Conservation (phyloP, 2,888 invertebrate genomes). For the Trissolcus brochymenae region DNA sequence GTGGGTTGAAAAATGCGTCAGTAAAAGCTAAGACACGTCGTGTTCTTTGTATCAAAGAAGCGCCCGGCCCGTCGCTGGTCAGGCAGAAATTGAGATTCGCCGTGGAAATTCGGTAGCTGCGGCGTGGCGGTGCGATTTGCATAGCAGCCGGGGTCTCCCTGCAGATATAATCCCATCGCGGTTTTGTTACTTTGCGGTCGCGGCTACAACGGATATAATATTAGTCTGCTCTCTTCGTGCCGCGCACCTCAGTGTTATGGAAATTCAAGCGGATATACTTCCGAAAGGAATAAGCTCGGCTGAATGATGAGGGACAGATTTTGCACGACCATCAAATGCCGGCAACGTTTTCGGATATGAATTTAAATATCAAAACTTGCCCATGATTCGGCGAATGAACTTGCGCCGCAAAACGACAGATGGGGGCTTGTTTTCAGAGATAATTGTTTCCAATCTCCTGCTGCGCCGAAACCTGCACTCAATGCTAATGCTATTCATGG, state of each 20-base stretch:
- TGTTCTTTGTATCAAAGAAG: constrained; percentile 53
- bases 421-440: constrained; percentile 21
- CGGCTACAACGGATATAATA: constrained; percentile 60
- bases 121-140: constrained; percentile 58
- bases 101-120: constrained; percentile 56
- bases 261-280: constrained; percentile 61
- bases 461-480: neutral
- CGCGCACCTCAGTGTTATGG: constrained; percentile 59
- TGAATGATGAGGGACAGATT: constrained; percentile 40
- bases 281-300: constrained; percentile 44
- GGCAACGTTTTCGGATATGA: constrained; percentile 50
- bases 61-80: constrained; percentile 30
- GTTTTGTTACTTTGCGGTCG: constrained; percentile 61
- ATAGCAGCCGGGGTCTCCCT: constrained; percentile 48
- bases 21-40: constrained; percentile 40
- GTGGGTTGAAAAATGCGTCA: constrained; percentile 27
- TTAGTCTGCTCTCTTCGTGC: constrained; percentile 51
- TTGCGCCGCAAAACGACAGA: constrained; percentile 14
- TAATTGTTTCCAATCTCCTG: constrained; percentile 19
- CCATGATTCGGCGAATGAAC: constrained; percentile 11
- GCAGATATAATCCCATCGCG: constrained; percentile 57
- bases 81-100: constrained; percentile 64
- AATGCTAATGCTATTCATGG: too few relatives aligned
- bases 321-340: constrained; percentile 1
- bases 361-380: constrained; percentile 47